Evolutionary conservation across 2,113 vertebrate species (phyloP), one percentile per base, ranked within the genome.

Genomic region (Speoplatyrhinus poulsoni): DNA sequence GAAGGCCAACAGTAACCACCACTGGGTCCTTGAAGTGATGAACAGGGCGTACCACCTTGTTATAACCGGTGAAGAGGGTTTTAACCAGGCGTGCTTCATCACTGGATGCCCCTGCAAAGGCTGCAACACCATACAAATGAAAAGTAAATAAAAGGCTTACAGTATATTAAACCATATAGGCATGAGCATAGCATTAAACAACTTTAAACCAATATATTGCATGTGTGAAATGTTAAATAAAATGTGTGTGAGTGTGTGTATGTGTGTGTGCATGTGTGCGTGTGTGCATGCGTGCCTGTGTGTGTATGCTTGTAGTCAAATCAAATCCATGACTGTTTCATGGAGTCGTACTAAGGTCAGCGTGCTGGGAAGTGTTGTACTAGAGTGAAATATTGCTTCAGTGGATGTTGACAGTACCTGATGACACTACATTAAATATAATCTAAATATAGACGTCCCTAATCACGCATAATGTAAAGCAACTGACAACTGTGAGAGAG

Each of bases 21-120:
- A 95, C 93, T 0, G 9, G 60, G 0, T 95, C 81, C 12, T 62
- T 84, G 65, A 94, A 93, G 70, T 93, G 82, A 71, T 91, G 87
- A 54, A 95, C 93, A 0, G 94, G 94, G 4, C 94, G 85, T 9
- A 94, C 88, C 60, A 93, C 85, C 7, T 84, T 92, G 88, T 93
- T 94, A 72, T 95, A 94, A 65, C 87, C 26, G 9, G 33, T 26
- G 77, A 95, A 95, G 12, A 95, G 71, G 62, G 90, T 71, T 1
- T 82, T 82, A 0, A 95, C 86, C 8, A 95, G 86, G 4, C 92
- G 92, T 0, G 90, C 92, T 83, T 95, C 94, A 0, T 95, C 81
- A 49, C 93, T 89, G 0, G 92, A 95, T 73, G 91, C 75, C 60
- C 87, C 79, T 61, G 86, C 65, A 1, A 82, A 82, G 52, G 83